Conservation (phyloP, 2,113 vertebrate species). For the Sphaerodactylus townsendi region DNA sequence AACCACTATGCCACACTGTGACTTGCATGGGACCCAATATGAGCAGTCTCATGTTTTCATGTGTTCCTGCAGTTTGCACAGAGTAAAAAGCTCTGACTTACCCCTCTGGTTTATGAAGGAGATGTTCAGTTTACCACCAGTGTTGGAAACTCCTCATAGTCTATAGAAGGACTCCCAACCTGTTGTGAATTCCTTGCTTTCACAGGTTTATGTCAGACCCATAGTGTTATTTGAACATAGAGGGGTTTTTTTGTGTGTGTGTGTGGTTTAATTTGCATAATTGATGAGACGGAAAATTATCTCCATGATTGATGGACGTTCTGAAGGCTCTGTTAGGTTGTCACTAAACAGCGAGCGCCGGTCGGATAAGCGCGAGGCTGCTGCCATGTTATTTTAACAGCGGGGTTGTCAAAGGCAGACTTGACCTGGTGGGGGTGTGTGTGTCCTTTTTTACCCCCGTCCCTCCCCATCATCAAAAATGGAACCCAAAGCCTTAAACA, state of each 20-base stretch:
- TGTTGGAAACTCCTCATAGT: not conserved
- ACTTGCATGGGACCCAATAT: no score
- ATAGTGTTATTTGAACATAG: constrained; percentile 63
- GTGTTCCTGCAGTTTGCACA: no score
- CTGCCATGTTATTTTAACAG: constrained; percentile 59
- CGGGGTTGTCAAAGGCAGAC: constrained; percentile 53
- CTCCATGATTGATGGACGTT: constrained; percentile 69
- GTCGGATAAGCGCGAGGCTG: constrained; percentile 50
- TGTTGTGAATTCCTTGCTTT: constrained; percentile 48
- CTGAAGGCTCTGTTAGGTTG: constrained; percentile 55
- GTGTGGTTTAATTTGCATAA: constrained; percentile 74
- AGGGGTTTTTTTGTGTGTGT: constrained; percentile 27
- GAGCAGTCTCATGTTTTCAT: no score
- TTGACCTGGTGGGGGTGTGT: constrained; percentile 40
- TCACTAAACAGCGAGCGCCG: constrained; percentile 60
- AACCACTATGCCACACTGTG: no score
- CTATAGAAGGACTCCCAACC: constrained; percentile 49
- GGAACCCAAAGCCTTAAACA: no score
- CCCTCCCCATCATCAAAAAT: not conserved
- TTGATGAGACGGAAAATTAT: constrained; percentile 76
- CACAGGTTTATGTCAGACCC: constrained; percentile 63
- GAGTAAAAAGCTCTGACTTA: no score
- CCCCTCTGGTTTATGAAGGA: no score
- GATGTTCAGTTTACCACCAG: no score
- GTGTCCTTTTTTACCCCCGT: constrained; percentile 47